Base-by-base conservation (phyloP, 2,888 invertebrate genomes). In the Agrenia bidenticulata region DNA sequence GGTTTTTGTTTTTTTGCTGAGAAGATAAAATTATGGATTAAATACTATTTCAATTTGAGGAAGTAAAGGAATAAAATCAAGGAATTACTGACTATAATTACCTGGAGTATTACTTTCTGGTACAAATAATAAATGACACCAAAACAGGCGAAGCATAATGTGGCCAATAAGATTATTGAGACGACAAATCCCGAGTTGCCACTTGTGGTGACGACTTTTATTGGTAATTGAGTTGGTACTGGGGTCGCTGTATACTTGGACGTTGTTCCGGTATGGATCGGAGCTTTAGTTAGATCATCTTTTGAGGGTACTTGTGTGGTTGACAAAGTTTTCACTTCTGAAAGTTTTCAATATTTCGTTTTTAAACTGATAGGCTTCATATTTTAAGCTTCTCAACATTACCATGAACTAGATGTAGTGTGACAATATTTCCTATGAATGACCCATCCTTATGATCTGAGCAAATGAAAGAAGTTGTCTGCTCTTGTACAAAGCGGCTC, bases 401-500 rank as follows among this genome's bases (percentile, higher is more conserved):
- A 54, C 54, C 32, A 27, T 54, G 27, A 54, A 54, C 19, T 13
- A 54, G 15, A 26, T 27, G 26, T 4, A 54, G 32, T 2, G 54
- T 54, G 4, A 54, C n/a, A 24, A 54, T 54, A 27, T n/a, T 32
- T 26, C 54, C 54, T 21, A 54, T 54, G 17, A 54, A 54, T 24
- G 54, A 54, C 9, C 54, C 54, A 32, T 54, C 54, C 27, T 54
- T 26, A 17, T 54, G 54, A 27, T 54, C 54, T 5, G 54, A 54
- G 19, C 54, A 54, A n/a, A 54, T 26, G 27, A 54, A 54, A 15
- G 27, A n/a, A 15, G 54, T 54, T 27, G 13, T 54, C 15, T 27
- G 9, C 54, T 26, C 26, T 5, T 27, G 54, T n/a, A 54, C 19
- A 5, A 54, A 24, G 4, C n/a, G 13, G 54, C n/a, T 26, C 2